phyloP scores from a whole-genome alignment of 2,888 invertebrate species.

The Dicycla oo region DNA sequence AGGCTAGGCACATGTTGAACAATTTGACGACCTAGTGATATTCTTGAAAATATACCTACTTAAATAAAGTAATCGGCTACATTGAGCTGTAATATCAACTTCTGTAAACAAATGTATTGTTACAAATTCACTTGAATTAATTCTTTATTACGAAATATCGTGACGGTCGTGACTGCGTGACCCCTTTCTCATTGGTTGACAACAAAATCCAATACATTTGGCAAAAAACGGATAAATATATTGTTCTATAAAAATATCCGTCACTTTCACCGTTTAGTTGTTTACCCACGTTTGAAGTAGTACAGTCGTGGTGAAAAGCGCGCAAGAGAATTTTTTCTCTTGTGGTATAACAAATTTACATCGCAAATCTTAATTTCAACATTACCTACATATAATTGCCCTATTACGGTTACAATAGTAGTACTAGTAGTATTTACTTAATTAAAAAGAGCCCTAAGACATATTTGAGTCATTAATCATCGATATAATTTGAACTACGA shows the following conservation, averaged over 20 bases:
- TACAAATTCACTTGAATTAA: not conserved
- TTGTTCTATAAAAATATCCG: conserved; percentile 30
- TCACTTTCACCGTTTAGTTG: conserved; percentile 53
- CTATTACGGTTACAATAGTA: too few species aligned
- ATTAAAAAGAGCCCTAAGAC: too few species aligned
- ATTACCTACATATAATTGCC: not conserved
- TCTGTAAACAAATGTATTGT: conserved; percentile 6
- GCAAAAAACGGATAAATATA: conserved; percentile 50
- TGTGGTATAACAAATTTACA: not conserved
- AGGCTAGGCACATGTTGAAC: too few species aligned
- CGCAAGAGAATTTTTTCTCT: not conserved
- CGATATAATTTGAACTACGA: too few species aligned
- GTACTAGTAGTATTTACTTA: too few species aligned
- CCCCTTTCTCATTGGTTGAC: conserved; percentile 22
- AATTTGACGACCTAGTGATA: too few species aligned
- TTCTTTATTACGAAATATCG: conserved; percentile 18
- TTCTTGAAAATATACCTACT: too few species aligned
- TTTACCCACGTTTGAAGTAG: conserved; percentile 29
- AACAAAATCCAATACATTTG: conserved; percentile 34
- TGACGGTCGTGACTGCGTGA: conserved; percentile 31
- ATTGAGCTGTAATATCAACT: conserved; percentile 4
- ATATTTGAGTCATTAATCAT: too few species aligned
- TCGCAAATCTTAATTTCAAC: not conserved
- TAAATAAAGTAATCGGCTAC: too few species aligned
- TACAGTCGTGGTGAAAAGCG: conserved; percentile 39